phyloP scores from a whole-genome alignment of 1,140 invertebrate species.

The Leptoteleia sp. region DNA sequence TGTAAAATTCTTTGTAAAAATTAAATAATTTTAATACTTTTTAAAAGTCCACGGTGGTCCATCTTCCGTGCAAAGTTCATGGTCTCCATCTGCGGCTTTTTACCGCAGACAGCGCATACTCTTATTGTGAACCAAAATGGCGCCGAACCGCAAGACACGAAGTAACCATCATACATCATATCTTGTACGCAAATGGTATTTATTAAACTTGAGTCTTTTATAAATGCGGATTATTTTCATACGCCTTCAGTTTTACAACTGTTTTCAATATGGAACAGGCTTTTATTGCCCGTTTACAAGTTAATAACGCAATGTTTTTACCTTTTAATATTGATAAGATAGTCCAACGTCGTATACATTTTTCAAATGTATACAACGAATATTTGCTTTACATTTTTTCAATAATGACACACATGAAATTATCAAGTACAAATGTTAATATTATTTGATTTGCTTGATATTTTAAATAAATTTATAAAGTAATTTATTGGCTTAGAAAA shows the following conservation, averaged over 20 bases:
- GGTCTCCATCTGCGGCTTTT: constrained; percentile 59
- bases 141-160: constrained; percentile 60
- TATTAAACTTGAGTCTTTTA: constrained; percentile 50
- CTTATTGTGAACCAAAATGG: constrained; percentile 64
- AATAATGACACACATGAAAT: too few species aligned
- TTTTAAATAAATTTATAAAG: too few species aligned
- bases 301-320: constrained; percentile 17
- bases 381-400: too few species aligned
- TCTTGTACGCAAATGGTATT: constrained; percentile 45
- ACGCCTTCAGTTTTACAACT: constrained; percentile 11
- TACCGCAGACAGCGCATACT: constrained; percentile 52
- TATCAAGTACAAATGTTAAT: too few species aligned
- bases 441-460: too few species aligned
- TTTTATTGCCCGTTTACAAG: constrained; percentile 47
- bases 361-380: too few species aligned
- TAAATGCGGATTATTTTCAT: constrained; percentile 53
- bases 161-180: constrained; percentile 57
- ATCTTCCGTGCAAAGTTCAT: constrained; percentile 44
- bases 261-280: constrained; percentile 15
- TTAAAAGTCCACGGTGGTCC: constrained; percentile 42
- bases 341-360: too few species aligned
- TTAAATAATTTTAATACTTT: constrained; percentile 14
- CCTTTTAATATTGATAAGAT: constrained; percentile 37
- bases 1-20: neutral
- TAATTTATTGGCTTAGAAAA: too few species aligned